Evolutionary conservation across 2,113 vertebrate species (phyloP).

Genomic region (Xyrauchen texanus): DNA sequence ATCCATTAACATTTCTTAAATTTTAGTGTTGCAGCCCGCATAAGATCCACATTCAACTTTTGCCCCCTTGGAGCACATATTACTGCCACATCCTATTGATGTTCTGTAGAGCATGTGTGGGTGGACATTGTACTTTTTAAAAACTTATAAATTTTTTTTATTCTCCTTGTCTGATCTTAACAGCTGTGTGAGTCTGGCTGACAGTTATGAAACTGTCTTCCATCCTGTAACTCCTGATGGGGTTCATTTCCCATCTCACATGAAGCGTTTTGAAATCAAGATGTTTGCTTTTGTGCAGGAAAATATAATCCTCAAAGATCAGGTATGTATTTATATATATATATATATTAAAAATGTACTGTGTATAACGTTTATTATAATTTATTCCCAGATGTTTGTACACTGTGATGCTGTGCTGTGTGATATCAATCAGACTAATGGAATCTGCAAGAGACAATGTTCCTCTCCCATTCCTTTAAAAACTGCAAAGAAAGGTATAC

Average conservation of each 20-base stretch:
- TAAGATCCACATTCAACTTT: too few relatives aligned
- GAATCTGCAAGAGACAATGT: slow-evolving; percentile 66
- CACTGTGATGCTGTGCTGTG: slow-evolving; percentile 75
- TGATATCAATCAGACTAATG: slow-evolving; percentile 53
- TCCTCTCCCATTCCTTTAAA: neutral
- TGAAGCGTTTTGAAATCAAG: slow-evolving; percentile 71
- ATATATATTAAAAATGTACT: too few relatives aligned
- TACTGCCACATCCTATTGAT: too few relatives aligned
- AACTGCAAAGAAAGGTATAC: slow-evolving; percentile 26
- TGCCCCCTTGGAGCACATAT: too few relatives aligned
- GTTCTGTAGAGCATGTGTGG: too few relatives aligned
- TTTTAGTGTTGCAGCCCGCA: too few relatives aligned
- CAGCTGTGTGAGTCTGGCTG: slow-evolving; percentile 67
- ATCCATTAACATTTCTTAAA: too few relatives aligned
- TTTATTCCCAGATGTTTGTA: slow-evolving; percentile 65
- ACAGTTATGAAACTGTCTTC: slow-evolving; percentile 59
- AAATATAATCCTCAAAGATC: slow-evolving; percentile 28
- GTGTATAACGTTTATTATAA: too few relatives aligned
- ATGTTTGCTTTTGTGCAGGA: slow-evolving; percentile 69
- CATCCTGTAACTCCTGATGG: slow-evolving; percentile 61
- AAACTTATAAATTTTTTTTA: too few relatives aligned
- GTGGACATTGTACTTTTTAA: too few relatives aligned
- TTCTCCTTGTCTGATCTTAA: neutral
- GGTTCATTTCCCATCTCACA: slow-evolving; percentile 62
- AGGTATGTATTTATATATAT: too few relatives aligned